Evolutionary conservation across 2,888 invertebrate genomes (phyloP), one percentile per base, ranked within the genome.

Genomic region (Andrena fulva): DNA sequence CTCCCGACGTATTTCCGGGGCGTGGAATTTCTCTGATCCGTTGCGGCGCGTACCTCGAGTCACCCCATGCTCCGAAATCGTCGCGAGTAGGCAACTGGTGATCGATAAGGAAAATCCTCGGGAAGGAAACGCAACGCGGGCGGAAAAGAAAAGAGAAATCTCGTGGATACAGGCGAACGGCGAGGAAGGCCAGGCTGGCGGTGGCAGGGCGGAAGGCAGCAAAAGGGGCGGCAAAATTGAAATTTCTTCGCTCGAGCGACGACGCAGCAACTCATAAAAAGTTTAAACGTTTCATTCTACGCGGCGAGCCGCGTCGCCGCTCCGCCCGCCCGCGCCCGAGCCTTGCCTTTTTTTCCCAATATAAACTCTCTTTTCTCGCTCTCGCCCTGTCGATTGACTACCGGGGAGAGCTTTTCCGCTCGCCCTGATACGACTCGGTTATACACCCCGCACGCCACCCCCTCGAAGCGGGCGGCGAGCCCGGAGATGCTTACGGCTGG

Each of bases 181-280:
- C 33, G 54, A 70, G 79, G 52, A 78, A 77, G 67, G 75, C 68
- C 64, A 50, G 81, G 62, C 62, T 48, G 72, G 5, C 27, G 80
- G 50, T 76, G 35, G 69, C 42, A 67, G 86, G 82, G 72, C 59
- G 73, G 77, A 77, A 76, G 80, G 79, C 42, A 42, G 42, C 74
- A 85, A 85, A 80, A 85, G 87, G 85, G 88, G 90, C 90, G 91
- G 91, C 92, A 93, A 93, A 93, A 93, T 93, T 93, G 93, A 93
- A 94, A 94, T 93, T 92, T 92, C 92, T 91, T 89, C 92, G 92
- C 92, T 92, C 92, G 93, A 93, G 91, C 91, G 92, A 91, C 92
- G 93, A 92, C 92, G 93, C 92, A 92, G 92, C 93, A 93, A 93
- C 92, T 94, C 93, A 93, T 94, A 94, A 94, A 94, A 93, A 93